Evolutionary conservation across 1,140 invertebrate genomes (phyloP).

Genomic region (Pseudomyrmex gracilis): DNA sequence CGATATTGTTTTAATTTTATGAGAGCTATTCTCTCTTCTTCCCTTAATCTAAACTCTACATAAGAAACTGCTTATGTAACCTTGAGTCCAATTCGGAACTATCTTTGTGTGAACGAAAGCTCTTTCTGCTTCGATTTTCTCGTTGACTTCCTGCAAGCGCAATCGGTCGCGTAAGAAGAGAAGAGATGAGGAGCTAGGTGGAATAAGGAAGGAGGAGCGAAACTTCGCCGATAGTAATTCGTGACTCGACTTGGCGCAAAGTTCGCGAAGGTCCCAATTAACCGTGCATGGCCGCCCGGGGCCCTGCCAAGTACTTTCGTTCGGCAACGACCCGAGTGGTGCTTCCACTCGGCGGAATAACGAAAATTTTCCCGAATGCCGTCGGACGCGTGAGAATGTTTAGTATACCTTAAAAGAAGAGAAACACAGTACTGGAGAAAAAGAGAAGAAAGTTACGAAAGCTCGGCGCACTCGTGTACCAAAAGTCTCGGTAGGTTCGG

Average conservation of each 20-base stretch:
- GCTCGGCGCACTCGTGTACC: background rate
- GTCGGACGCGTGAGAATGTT: constrained; percentile 38
- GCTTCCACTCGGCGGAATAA: constrained; percentile 53
- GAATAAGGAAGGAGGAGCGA: constrained; percentile 59
- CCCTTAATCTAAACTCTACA: background rate
- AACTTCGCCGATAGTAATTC: constrained; percentile 75
- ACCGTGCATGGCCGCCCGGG: constrained; percentile 69
- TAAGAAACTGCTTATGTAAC: constrained; percentile 39
- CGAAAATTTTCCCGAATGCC: constrained; percentile 59
- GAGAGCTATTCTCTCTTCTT: background rate
- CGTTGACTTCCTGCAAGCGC: constrained; percentile 58
- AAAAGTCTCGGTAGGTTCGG: background rate
- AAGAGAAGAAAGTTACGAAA: background rate
- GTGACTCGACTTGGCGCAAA: constrained; percentile 70
- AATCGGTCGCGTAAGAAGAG: constrained; percentile 60
- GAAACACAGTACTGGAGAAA: constrained; percentile 29
- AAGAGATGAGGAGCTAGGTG: background rate
- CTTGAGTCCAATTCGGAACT: constrained; percentile 65
- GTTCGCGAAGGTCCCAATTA: constrained; percentile 76
- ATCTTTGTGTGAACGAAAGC: constrained; percentile 66
- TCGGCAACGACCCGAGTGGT: constrained; percentile 37
- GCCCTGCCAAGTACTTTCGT: constrained; percentile 23
- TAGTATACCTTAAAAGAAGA: constrained; percentile 50
- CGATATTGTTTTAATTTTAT: background rate
- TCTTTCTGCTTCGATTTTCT: constrained; percentile 65